Evolutionary conservation across 2,113 vertebrate species (phyloP), one percentile per base, ranked within the genome.

Genomic region (Burhinus bistriatus): DNA sequence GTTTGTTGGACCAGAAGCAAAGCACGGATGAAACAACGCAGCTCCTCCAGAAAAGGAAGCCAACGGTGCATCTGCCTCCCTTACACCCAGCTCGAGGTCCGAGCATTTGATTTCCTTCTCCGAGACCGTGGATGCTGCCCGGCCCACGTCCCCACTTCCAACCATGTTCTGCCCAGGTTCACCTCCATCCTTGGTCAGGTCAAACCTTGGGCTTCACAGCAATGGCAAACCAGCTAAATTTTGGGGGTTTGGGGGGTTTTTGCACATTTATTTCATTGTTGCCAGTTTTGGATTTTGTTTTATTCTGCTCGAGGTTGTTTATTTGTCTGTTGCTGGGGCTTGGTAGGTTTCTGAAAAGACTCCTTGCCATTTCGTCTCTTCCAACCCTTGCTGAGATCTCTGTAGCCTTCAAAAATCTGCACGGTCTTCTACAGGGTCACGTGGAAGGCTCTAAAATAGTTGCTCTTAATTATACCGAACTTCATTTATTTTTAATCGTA

Each of bases 21-120:
- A 66, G 27, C 15, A 34, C 0, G 3, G 44, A 22, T 23, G 4
- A 11, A 38, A 79, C 54, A 26, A 2, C 2, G 11, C 59, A 12
- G n/a, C 23, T 79, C 20, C 79, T 29, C 21, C 57, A 51, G 36
- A 59, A 55, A 32, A 29, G 23, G 51, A 30, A 44, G 38, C 0
- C 0, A n/a, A 16, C 3, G 1, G 23, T 0, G 3, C 0, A 0
- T 11, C 15, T 36, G 45, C 19, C n/a, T 38, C 27, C 49, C 20
- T 21, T 16, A 4, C 8, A 5, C 4, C 9, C 11, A 2, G 4
- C 52, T 45, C 36, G 54, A 10, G 34, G 15, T 19, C 72, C 38
- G 1, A 34, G 20, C 5, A 0, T 7, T 29, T 3, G 7, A 9
- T 18, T 51, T 34, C 4, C 9, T 19, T 22, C 12, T n/a, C 34